phyloP scores from a whole-genome alignment of 2,113 vertebrate species.

The Strix uralensis region DNA sequence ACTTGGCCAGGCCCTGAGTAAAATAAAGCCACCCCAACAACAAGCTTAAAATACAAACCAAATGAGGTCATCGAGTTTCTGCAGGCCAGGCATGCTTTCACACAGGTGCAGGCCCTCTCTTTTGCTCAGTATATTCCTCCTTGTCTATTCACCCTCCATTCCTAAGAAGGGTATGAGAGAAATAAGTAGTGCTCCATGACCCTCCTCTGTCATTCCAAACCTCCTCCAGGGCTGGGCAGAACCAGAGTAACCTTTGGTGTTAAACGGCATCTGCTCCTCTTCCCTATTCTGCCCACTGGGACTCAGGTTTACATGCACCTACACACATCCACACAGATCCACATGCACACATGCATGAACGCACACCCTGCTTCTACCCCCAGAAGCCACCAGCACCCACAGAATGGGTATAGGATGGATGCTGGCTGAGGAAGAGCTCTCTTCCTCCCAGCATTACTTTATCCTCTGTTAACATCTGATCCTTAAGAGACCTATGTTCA shows the following conservation, averaged over 20 bases:
- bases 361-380: neutral
- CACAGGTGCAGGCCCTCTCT: neutral
- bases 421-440: neutral
- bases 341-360: rapidly evolving
- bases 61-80: neutral
- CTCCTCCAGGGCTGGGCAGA: neutral
- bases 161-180: neutral
- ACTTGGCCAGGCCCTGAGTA: neutral
- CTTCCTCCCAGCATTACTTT: neutral
- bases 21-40: neutral
- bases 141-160: neutral
- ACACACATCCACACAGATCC: neutral
- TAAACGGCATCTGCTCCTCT: neutral
- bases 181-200: neutral
- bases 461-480: neutral
- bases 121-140: neutral
- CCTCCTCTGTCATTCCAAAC: neutral
- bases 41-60: neutral
- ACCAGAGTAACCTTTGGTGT: neutral
- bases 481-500: neutral
- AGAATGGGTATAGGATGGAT: neutral
- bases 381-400: neutral
- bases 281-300: neutral
- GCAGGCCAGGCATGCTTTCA: neutral
- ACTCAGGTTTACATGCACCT: neutral